Percentiles rank a stretch among this genome's conserved stretches.
Evolutionary conservation across 2,113 vertebrate species (phyloP).

Genomic region (Ginglymostoma cirratum): DNA sequence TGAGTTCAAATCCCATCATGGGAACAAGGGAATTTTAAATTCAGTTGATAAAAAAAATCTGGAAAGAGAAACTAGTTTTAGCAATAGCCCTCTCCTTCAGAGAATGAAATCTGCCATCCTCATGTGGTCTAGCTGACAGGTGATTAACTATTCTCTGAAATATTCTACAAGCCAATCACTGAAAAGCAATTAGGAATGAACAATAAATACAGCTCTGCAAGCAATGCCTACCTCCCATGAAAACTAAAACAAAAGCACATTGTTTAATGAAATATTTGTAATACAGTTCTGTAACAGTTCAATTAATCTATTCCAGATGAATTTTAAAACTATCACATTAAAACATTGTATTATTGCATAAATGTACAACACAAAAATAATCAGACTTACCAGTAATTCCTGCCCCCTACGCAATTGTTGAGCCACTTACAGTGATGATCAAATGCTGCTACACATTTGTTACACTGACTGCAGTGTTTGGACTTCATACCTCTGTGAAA

Average conservation of each 20-base stretch:
- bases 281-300: neutral
- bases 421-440: slow-evolving; percentile 98
- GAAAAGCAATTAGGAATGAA: neutral
- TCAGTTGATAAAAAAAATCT: neutral
- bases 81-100: neutral
- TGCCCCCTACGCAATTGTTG: slow-evolving; percentile 95
- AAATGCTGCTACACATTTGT: slow-evolving; percentile 90
- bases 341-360: neutral
- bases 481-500: slow-evolving; percentile 75
- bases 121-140: neutral
- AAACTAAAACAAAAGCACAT: neutral
- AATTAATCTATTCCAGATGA: neutral
- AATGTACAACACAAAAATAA: neutral
- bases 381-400: slow-evolving; percentile 80
- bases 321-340: neutral
- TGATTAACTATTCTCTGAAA: too few species aligned
- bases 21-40: neutral
- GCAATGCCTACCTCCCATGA: neutral
- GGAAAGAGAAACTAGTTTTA: neutral
- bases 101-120: neutral
- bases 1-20: neutral
- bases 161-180: too few species aligned
- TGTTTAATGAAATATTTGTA: neutral
- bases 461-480: slow-evolving; percentile 93
- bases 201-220: neutral